Conservation (phyloP, 2,797 vertebrate genomes). For the Sciaenops ocellatus region DNA sequence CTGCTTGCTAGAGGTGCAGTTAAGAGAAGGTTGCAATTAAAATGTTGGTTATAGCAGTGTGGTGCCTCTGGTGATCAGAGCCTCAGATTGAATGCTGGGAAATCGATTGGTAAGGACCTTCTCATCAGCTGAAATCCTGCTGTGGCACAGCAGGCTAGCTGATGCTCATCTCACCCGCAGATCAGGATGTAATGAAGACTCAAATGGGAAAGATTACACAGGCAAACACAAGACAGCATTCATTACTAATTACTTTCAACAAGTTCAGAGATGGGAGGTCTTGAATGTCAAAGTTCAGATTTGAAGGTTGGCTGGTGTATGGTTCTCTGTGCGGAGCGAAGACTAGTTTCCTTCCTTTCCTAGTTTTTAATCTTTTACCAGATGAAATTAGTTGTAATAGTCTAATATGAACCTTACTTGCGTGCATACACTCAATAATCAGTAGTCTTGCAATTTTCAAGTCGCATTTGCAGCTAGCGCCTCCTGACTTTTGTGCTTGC, state of each 20-base stretch:
- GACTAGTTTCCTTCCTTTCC: not conserved
- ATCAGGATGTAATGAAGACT: slow-evolving; percentile 45
- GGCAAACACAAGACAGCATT: slow-evolving; percentile 40
- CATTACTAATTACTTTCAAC: slow-evolving; percentile 45
- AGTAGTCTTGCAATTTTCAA: too few relatives aligned
- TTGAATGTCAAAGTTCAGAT: slow-evolving; percentile 2
- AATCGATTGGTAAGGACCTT: slow-evolving; percentile 48
- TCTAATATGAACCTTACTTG: not conserved
- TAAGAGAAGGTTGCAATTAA: not conserved
- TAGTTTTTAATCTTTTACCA: not conserved
- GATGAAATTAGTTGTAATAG: not conserved
- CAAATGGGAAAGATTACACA: slow-evolving; percentile 16
- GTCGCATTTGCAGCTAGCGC: too few relatives aligned
- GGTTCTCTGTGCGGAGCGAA: not conserved
- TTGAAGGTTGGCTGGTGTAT: not conserved
- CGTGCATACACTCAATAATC: not conserved
- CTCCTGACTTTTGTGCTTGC: not conserved
- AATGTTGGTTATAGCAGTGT: not conserved
- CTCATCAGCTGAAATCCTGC: slow-evolving; percentile 57
- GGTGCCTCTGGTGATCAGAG: slow-evolving; percentile 29
- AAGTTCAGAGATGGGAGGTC: slow-evolving; percentile 4
- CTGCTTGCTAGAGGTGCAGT: slow-evolving; percentile 17
- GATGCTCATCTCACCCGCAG: slow-evolving; percentile 49
- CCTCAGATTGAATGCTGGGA: slow-evolving; percentile 36
- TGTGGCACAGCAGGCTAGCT: slow-evolving; percentile 50